These are phyloP conservation scores for Sphaerophoria rueppellii DNA, from an alignment of 2,888 invertebrate genomes.

Conservation along the genomic window DNA sequence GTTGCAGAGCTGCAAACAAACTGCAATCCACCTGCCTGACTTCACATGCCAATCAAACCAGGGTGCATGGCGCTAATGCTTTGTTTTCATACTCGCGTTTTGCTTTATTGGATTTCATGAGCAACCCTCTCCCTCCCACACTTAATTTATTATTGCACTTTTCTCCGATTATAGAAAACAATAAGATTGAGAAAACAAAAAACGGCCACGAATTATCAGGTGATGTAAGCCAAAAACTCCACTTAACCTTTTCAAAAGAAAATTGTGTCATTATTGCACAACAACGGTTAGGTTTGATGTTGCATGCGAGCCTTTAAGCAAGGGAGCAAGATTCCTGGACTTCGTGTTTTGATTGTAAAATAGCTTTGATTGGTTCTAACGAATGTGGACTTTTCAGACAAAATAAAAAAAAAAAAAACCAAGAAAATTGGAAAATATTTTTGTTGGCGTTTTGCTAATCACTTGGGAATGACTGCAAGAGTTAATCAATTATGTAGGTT, in stretches of 20 bases:
- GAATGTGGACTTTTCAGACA: constrained; percentile 27
- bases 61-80: constrained; percentile 72
- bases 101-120: background rate
- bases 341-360: constrained; percentile 65
- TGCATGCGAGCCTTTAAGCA: background rate
- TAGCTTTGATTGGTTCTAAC: constrained; percentile 61
- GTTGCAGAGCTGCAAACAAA: background rate
- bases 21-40: constrained; percentile 68
- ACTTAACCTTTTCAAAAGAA: constrained; percentile 67
- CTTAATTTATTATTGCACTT: constrained; percentile 48
- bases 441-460: constrained; percentile 62
- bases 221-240: constrained; percentile 66
- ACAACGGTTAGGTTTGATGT: background rate
- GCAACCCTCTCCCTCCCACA: constrained; percentile 47
- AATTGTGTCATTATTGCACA: constrained; percentile 38
- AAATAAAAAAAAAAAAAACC: constrained; percentile 6
- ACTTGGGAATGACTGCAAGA: constrained; percentile 66
- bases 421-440: background rate
- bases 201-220: constrained; percentile 41
- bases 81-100: constrained; percentile 58
- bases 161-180: background rate
- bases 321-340: constrained; percentile 45
- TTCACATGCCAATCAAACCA: constrained; percentile 72
- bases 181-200: constrained; percentile 5
- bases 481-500: constrained; percentile 62